phyloP scores from a whole-genome alignment of 2,797 vertebrate genomes.

The Pampus argenteus region DNA sequence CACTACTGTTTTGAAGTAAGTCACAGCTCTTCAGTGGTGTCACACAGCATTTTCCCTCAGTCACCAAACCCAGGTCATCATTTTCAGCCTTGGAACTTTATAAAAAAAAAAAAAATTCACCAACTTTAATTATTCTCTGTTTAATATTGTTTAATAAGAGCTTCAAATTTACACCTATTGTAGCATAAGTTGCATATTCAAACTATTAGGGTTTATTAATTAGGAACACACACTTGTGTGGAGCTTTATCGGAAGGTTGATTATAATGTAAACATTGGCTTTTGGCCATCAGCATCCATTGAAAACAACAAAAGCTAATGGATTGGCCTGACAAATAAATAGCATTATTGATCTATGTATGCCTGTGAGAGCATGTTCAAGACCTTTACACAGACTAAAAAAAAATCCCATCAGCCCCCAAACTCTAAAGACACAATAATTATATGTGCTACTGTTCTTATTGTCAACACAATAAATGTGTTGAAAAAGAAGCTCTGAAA shows the following conservation, averaged over 20 bases:
- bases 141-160: not conserved
- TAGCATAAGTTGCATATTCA: not conserved
- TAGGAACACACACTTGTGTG: not conserved
- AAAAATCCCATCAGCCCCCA: slow-evolving; percentile 12
- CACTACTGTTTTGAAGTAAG: slow-evolving; percentile 70
- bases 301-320: slow-evolving; percentile 46
- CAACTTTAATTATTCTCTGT: not conserved
- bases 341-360: slow-evolving; percentile 54
- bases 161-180: not conserved
- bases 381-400: slow-evolving; percentile 40
- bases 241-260: slow-evolving; percentile 10
- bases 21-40: slow-evolving; percentile 66
- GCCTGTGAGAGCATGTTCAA: slow-evolving; percentile 47
- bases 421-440: slow-evolving; percentile 4
- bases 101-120: slow-evolving; percentile 15
- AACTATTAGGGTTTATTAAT: not conserved
- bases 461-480: slow-evolving; percentile 4
- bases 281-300: slow-evolving; percentile 33
- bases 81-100: slow-evolving; percentile 47
- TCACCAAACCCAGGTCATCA: slow-evolving; percentile 49
- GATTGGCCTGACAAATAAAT: slow-evolving; percentile 52
- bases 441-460: not conserved
- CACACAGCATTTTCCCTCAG: slow-evolving; percentile 72
- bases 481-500: not conserved
- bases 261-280: slow-evolving; percentile 47